These are phyloP conservation scores for Cheilosia scutellata DNA, from an alignment of 2,888 invertebrate genomes.

Conservation along the genomic window DNA sequence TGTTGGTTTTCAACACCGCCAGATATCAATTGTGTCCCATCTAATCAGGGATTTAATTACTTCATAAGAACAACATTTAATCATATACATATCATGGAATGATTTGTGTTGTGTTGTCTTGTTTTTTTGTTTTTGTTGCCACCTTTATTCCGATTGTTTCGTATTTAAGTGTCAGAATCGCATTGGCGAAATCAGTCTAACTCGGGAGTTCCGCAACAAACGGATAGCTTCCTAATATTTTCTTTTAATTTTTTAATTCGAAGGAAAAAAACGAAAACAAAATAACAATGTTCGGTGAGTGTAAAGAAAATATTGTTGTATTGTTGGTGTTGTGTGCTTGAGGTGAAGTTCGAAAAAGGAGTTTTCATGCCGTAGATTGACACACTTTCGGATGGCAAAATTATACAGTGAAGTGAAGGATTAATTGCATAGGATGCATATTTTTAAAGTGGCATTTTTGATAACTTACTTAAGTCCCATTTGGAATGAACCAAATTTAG, in stretches of 20 bases:
- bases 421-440: too few species aligned
- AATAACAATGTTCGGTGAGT: conserved; percentile 37
- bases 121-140: conserved; percentile 4
- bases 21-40: conserved; percentile 30
- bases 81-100: conserved; percentile 13
- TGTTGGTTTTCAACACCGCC: background rate
- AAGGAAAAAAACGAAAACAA: too few species aligned
- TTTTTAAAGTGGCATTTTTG: too few species aligned
- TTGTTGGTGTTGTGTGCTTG: background rate
- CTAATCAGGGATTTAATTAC: conserved; percentile 53
- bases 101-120: conserved; percentile 16
- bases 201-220: background rate
- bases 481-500: too few species aligned
- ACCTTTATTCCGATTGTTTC: background rate
- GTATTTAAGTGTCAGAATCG: conserved; percentile 35
- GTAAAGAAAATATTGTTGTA: too few species aligned
- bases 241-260: too few species aligned
- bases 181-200: conserved; percentile 19
- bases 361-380: too few species aligned
- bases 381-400: too few species aligned
- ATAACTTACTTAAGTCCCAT: too few species aligned
- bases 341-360: too few species aligned
- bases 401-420: too few species aligned
- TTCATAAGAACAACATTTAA: conserved; percentile 43
- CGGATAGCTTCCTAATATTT: background rate